Evolutionary conservation across 1,140 invertebrate genomes (phyloP).

Genomic region (Hirudo medicinalis): DNA sequence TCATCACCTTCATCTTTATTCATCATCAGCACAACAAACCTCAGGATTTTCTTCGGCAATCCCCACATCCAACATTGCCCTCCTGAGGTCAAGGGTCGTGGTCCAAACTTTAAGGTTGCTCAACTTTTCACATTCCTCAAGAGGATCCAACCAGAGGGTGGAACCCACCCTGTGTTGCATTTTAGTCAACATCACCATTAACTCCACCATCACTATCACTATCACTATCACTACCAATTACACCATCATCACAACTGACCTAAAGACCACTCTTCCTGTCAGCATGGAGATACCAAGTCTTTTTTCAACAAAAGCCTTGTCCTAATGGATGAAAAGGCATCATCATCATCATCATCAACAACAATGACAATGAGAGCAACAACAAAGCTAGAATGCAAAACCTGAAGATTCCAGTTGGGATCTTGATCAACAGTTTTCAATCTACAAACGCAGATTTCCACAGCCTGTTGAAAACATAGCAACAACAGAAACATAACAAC

Average conservation of each 20-base stretch:
- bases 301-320: background rate
- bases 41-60: background rate
- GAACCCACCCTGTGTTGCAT: background rate
- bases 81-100: background rate
- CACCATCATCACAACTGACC: background rate
- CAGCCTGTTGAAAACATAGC: background rate
- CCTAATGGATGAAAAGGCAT: background rate
- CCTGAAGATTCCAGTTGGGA: slow-evolving; percentile 1
- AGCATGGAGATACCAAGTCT: background rate
- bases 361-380: background rate
- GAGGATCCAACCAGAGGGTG: background rate
- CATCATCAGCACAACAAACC: background rate
- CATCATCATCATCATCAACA: background rate
- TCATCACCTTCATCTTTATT: background rate
- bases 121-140: slow-evolving; percentile 6
- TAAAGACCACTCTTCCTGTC: slow-evolving; percentile 1
- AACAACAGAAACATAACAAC: no score
- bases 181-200: no score
- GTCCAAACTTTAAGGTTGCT: background rate
- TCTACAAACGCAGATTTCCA: background rate
- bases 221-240: background rate
- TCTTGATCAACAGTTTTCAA: slow-evolving; percentile 7
- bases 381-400: background rate
- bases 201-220: no score
- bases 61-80: background rate